phyloP scores from a whole-genome alignment of 2,888 invertebrate genomes.

The Drosophila testacea region DNA sequence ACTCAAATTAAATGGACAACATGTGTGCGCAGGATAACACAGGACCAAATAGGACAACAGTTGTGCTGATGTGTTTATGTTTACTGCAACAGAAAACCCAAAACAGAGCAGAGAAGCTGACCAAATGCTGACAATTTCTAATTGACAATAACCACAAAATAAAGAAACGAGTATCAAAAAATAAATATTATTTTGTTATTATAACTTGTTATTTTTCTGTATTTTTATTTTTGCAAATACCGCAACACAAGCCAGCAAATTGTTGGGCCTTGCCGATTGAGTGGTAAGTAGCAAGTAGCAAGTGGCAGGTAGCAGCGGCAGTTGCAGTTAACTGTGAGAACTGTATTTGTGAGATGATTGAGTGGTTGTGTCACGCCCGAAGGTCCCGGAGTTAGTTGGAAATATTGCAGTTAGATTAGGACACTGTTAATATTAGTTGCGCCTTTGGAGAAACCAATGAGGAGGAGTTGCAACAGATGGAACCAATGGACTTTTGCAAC shows the following conservation, averaged over 20 bases:
- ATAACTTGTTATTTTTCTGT: slow-evolving; percentile 20
- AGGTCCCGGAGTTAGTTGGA: background rate
- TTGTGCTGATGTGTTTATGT: slow-evolving; percentile 71
- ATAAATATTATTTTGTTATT: slow-evolving; percentile 54
- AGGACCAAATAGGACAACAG: slow-evolving; percentile 60
- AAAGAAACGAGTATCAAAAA: slow-evolving; percentile 13
- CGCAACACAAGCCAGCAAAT: slow-evolving; percentile 43
- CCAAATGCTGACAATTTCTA: slow-evolving; percentile 12
- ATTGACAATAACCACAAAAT: slow-evolving; percentile 15
- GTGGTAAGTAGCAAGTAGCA: slow-evolving; percentile 54
- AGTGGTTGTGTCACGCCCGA: slow-evolving; percentile 30
- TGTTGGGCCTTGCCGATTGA: slow-evolving; percentile 51
- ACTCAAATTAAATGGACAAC: slow-evolving; percentile 69
- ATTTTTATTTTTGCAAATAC: slow-evolving; percentile 28
- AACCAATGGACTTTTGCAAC: slow-evolving; percentile 62
- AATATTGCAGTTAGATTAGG: slow-evolving; percentile 42
- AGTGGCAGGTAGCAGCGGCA: slow-evolving; percentile 9
- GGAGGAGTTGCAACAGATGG: slow-evolving; percentile 22
- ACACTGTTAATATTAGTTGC: slow-evolving; percentile 52
- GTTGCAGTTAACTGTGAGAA: slow-evolving; percentile 40
- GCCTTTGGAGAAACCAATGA: background rate
- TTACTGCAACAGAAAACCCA: slow-evolving; percentile 21
- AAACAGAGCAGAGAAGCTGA: slow-evolving; percentile 17
- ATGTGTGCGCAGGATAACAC: slow-evolving; percentile 65
- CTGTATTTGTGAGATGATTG: slow-evolving; percentile 57